phyloP scores from a whole-genome alignment of 2,113 vertebrate genomes.

The Paradisaea rubra region DNA sequence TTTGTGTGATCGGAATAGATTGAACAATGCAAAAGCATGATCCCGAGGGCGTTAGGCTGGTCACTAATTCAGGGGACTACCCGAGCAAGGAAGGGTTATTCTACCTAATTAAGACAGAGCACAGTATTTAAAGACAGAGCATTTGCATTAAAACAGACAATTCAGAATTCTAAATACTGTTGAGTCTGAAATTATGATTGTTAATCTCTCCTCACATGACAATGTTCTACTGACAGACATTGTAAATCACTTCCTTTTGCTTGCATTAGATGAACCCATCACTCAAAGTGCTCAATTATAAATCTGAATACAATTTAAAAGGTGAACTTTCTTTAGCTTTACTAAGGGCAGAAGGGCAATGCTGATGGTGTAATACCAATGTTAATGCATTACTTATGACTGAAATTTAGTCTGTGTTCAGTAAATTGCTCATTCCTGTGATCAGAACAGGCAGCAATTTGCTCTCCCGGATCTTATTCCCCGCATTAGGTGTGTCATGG shows the following conservation, averaged over 20 bases:
- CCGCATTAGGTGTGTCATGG: not conserved
- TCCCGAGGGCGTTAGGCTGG: not conserved
- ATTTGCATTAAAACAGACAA: slow-evolving; percentile 64
- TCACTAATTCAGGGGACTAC: slow-evolving; percentile 59
- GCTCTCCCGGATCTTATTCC: not conserved
- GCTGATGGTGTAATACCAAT: not conserved
- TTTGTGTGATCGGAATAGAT: not conserved
- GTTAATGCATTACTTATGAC: slow-evolving; percentile 19
- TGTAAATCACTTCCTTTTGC: slow-evolving; percentile 32
- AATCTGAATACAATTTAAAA: slow-evolving; percentile 11
- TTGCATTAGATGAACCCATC: slow-evolving; percentile 9
- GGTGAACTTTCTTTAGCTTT: not conserved
- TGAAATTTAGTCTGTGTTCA: not conserved
- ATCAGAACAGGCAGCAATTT: not conserved
- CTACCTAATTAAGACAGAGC: slow-evolving; percentile 68
- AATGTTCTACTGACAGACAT: slow-evolving; percentile 38
- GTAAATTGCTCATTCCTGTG: not conserved
- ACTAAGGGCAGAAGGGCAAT: not conserved
- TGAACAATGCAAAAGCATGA: slow-evolving; percentile 21
- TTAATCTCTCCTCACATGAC: slow-evolving; percentile 46
- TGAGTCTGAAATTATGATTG: slow-evolving; percentile 63
- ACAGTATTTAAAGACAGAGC: slow-evolving; percentile 48
- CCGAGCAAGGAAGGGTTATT: slow-evolving; percentile 65
- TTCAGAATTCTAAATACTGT: slow-evolving; percentile 67
- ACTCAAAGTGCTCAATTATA: slow-evolving; percentile 29